These are phyloP conservation scores for Smittia aterrima DNA, from an alignment of 2,888 invertebrate genomes.

Conservation along the genomic window DNA sequence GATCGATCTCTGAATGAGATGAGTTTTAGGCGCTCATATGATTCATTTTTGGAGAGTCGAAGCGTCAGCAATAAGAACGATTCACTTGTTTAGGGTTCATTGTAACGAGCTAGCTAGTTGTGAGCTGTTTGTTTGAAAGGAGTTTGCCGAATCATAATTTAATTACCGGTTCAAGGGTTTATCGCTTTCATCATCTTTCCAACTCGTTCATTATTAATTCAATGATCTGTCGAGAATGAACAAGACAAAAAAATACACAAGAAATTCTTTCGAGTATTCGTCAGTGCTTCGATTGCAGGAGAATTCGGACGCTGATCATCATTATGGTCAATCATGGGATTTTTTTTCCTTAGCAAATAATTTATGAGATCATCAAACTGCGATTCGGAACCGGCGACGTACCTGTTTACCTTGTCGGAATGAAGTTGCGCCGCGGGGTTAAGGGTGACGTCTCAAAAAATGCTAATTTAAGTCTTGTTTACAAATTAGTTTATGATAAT, in stretches of 20 bases:
- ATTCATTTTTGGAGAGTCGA: too few species aligned
- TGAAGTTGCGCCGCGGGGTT: background rate
- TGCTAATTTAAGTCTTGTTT: background rate
- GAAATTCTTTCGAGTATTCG: too few species aligned
- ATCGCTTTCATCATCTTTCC: too few species aligned
- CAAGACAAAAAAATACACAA: background rate
- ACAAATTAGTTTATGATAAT: background rate
- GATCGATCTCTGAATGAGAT: background rate
- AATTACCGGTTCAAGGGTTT: background rate
- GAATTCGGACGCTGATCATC: background rate
- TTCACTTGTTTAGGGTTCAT: background rate
- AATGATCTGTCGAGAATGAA: background rate
- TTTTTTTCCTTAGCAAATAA: background rate
- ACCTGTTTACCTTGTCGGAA: background rate
- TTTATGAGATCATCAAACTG: background rate
- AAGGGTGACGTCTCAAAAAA: background rate
- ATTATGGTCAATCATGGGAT: constrained; percentile 4
- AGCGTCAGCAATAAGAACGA: too few species aligned
- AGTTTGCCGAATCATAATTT: constrained; percentile 3
- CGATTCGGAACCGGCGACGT: background rate
- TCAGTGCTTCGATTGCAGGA: too few species aligned
- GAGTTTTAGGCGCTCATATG: background rate
- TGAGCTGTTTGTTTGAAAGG: too few species aligned
- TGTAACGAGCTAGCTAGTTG: too few species aligned
- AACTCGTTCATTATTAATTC: too few species aligned